Percentiles rank a stretch among this genome's conserved stretches.
Conservation (phyloP, 2,797 vertebrate species). For the Acanthurus tractus region DNA sequence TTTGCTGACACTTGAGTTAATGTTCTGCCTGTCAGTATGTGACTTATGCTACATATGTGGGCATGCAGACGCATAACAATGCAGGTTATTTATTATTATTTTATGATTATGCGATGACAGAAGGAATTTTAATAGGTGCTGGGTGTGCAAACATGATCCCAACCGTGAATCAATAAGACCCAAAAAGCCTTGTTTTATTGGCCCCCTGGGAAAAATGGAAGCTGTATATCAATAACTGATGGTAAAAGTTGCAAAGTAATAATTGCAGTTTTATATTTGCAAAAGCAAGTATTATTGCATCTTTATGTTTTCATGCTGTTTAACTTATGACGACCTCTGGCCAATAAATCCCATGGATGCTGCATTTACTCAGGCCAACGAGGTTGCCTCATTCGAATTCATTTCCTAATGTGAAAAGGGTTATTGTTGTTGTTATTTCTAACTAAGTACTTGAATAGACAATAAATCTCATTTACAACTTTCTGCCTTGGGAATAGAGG, state of each 20-base stretch:
- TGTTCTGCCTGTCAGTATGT: neutral
- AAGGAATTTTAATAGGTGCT: slow-evolving; percentile 21
- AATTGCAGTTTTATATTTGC: neutral
- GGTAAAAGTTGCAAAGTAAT: neutral
- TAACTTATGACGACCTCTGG: neutral
- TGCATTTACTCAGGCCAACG: neutral
- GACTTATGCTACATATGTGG: slow-evolving; percentile 45
- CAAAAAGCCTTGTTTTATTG: neutral
- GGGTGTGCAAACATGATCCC: neutral
- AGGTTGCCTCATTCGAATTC: neutral
- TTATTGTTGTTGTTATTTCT: slow-evolving; percentile 23
- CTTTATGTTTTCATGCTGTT: neutral
- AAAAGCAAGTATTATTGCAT: neutral
- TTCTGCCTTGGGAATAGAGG: slow-evolving; percentile 15
- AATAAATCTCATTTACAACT: slow-evolving; percentile 27
- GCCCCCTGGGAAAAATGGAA: neutral
- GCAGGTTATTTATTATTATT: slow-evolving; percentile 27
- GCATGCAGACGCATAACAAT: slow-evolving; percentile 43
- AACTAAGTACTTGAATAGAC: slow-evolving; percentile 11
- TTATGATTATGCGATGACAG: neutral
- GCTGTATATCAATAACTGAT: neutral
- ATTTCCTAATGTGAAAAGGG: neutral
- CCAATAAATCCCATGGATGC: neutral
- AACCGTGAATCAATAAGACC: neutral
- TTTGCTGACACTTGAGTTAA: too few species aligned